Evolutionary conservation across 2,888 invertebrate genomes (phyloP).

Genomic region (Hofmannophila pseudospretella): DNA sequence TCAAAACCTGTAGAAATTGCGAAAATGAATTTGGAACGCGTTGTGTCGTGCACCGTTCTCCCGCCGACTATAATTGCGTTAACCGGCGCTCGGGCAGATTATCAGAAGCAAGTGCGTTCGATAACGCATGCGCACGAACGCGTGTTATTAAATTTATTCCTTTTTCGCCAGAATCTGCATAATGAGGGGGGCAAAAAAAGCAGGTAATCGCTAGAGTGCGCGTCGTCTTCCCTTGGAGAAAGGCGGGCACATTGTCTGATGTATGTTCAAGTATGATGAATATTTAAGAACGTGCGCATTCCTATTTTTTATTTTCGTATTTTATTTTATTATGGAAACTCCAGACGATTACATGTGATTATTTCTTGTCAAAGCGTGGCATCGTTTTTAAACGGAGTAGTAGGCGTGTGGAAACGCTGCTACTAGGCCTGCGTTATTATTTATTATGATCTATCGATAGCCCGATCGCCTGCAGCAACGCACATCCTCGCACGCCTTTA

Average conservation of each 20-base stretch:
- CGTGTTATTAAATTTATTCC: conserved; percentile 77
- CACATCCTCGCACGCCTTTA: conserved; percentile 31
- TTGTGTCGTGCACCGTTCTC: conserved; percentile 21
- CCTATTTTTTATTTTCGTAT: conserved; percentile 47
- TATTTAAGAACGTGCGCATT: conserved; percentile 49
- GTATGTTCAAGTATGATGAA: conserved; percentile 53
- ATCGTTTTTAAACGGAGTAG: conserved; percentile 29
- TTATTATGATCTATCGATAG: conserved; percentile 30
- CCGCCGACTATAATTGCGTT: conserved; percentile 55
- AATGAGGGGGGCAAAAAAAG: conserved; percentile 73
- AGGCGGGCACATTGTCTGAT: conserved; percentile 55
- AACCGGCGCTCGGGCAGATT: conserved; percentile 66
- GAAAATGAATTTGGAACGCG: conserved; percentile 34
- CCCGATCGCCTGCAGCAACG: conserved; percentile 40
- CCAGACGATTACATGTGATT: conserved; percentile 51
- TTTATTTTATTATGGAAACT: conserved; percentile 45
- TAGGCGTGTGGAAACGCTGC: conserved; percentile 6
- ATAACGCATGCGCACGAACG: conserved; percentile 76
- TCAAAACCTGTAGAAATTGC: conserved; percentile 40
- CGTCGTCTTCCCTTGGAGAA: conserved; percentile 66
- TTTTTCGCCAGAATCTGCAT: conserved; percentile 76
- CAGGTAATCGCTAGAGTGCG: conserved; percentile 70
- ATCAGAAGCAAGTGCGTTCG: conserved; percentile 76
- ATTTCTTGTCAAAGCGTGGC: conserved; percentile 55
- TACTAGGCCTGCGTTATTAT: conserved; percentile 33